Evolutionary conservation across 2,888 invertebrate species (phyloP), one percentile per base, ranked within the genome.

Genomic region (Agrochola macilenta): DNA sequence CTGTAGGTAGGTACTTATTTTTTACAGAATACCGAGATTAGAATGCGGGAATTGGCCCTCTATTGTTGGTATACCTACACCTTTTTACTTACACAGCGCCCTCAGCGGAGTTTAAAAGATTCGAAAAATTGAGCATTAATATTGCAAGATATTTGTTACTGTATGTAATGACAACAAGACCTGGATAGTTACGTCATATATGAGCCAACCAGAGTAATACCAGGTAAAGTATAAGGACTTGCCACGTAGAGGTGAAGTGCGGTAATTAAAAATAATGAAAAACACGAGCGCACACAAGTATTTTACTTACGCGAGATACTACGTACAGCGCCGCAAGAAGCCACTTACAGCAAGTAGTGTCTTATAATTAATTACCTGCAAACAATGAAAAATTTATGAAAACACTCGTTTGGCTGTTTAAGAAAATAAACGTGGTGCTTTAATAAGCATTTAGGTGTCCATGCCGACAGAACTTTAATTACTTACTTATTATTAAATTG

Each of bases 281-380:
- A 35, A 35, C 60, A 30, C 26, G 26, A 52, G 11, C 12, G 14
- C 17, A 17, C 12, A 30, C 26, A 35, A 61, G 26, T 35, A 61
- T 70, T 70, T 52, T 20, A 52, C 49, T 49, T 57, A 52, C 70
- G 35, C 61, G 66, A 54, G 52, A 43, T 4, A 23, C 57, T 43
- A 2, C 57, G n/a, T 35, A 4, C 35, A 35, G 5, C 61, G 17
- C 69, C 35, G 26, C 58, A 2, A 30, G 65, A 46, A n/a, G 30
- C 39, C 58, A 60, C 78, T 74, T 49, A 20, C 30, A 69, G 46
- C 65, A 43, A 84, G 61, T 69, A 65, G 14, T 30, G 63, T 66
- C 63, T 71, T 57, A 52, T 74, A 83, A 78, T 85, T 74, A 83
- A 78, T 85, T 83, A 83, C 83, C 83, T 78, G 78, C 30, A 61